Percentiles rank a stretch among this genome's conserved stretches.
These are phyloP conservation scores for Falco berigora DNA, from an alignment of 2,797 vertebrate genomes.

Conservation along the genomic window DNA sequence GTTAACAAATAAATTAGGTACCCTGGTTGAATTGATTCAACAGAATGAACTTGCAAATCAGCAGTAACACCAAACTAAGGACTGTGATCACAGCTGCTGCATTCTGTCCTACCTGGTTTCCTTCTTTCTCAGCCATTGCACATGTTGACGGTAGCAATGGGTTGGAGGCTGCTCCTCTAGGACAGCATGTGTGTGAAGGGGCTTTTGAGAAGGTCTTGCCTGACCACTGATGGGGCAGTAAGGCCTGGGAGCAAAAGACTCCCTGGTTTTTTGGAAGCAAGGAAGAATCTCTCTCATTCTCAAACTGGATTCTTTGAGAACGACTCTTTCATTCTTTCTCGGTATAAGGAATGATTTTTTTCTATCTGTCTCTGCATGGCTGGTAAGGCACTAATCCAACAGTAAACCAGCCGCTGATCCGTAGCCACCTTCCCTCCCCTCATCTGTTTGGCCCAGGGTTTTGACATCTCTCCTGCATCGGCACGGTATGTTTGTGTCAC, in stretches of 20 bases:
- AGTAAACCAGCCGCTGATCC: neutral
- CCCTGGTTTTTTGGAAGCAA: neutral
- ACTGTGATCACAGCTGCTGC: neutral
- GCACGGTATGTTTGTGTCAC: rapidly evolving
- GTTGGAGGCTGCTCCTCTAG: neutral
- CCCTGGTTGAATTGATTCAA: neutral
- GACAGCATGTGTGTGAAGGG: neutral
- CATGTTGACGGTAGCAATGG: neutral
- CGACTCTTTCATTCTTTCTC: neutral
- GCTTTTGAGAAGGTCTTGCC: neutral
- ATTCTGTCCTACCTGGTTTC: neutral
- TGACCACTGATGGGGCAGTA: neutral
- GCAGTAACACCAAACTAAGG: neutral
- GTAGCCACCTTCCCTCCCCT: neutral
- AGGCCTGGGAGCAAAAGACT: neutral
- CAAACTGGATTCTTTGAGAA: neutral
- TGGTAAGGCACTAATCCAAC: neutral
- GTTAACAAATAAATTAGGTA: neutral
- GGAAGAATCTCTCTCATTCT: neutral
- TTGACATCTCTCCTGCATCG: neutral
- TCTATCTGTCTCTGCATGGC: neutral
- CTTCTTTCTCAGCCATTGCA: neutral
- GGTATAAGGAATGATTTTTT: neutral
- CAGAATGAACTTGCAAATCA: neutral
- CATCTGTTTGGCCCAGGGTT: neutral